These are phyloP conservation scores for Pantelozetes paolii DNA, from an alignment of 2,888 invertebrate species.

Conservation along the genomic window DNA sequence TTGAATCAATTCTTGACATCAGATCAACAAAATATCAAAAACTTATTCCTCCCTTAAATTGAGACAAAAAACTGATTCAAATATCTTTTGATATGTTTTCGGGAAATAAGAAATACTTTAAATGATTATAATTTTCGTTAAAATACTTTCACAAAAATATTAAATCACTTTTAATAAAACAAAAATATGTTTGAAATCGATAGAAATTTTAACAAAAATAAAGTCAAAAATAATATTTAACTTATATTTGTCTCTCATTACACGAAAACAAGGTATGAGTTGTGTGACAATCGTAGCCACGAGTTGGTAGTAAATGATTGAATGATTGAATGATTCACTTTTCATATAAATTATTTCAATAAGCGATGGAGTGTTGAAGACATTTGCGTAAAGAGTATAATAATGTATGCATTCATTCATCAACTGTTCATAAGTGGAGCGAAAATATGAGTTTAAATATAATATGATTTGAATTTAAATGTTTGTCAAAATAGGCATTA, in stretches of 20 bases:
- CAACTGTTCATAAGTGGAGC: slow-evolving; percentile 21
- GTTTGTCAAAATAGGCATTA: background rate
- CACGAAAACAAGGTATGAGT: background rate
- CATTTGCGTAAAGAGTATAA: background rate
- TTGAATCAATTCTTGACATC: background rate
- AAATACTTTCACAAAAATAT: no score
- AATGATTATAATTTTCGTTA: no score
- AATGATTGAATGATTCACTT: slow-evolving; percentile 5
- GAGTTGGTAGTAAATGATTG: background rate
- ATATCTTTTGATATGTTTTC: no score
- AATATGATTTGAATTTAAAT: slow-evolving; percentile 8
- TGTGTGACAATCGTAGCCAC: background rate
- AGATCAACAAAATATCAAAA: background rate
- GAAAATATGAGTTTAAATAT: slow-evolving; percentile 1
- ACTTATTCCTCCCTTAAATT: no score
- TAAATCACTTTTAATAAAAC: no score
- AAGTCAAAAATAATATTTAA: background rate
- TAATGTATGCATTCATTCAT: background rate
- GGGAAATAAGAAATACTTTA: no score
- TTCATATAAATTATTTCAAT: background rate
- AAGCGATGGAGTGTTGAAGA: slow-evolving; percentile 31
- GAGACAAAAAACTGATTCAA: no score
- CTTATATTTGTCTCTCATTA: background rate
- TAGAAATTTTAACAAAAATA: background rate
- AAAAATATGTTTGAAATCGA: no score